Evolutionary conservation across 2,888 invertebrate genomes (phyloP).

Genomic region (Caenorhabditis imperialis): DNA sequence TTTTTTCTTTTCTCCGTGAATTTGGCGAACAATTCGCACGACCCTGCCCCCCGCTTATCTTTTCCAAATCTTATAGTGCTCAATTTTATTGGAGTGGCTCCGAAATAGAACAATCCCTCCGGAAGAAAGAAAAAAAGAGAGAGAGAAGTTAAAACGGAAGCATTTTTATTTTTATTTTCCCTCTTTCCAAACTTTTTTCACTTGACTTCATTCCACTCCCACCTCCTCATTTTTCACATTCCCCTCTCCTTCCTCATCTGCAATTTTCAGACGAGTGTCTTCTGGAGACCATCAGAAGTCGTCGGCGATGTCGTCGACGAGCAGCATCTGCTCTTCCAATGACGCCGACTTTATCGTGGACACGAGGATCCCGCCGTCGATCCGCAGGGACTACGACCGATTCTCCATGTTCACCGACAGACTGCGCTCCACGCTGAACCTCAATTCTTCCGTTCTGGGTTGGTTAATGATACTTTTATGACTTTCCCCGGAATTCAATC

Average conservation of each 20-base stretch:
- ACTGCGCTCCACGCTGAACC: conserved; percentile 67
- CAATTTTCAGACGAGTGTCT: no score
- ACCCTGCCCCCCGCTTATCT: neutral
- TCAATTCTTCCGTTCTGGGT: conserved; percentile 65
- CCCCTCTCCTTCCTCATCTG: no score
- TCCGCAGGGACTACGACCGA: conserved; percentile 72
- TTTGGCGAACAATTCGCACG: neutral
- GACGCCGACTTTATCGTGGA: conserved; percentile 64
- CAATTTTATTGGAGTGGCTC: no score
- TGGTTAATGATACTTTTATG: no score
- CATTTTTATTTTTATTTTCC: no score
- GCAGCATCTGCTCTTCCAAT: conserved; percentile 65
- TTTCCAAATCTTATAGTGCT: neutral
- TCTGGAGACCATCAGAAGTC: neutral
- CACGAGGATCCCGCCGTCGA: conserved; percentile 65
- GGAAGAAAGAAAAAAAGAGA: neutral
- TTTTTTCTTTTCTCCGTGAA: no score
- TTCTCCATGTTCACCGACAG: conserved; percentile 71
- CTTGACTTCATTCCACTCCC: no score
- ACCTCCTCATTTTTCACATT: no score
- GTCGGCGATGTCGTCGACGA: conserved; percentile 60
- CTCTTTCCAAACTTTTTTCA: no score
- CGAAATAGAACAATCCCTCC: neutral
- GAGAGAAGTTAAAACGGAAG: no score
- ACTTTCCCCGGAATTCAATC: no score